Base-by-base conservation (phyloP, 2,888 invertebrate genomes). In the Mythimna albipuncta region DNA sequence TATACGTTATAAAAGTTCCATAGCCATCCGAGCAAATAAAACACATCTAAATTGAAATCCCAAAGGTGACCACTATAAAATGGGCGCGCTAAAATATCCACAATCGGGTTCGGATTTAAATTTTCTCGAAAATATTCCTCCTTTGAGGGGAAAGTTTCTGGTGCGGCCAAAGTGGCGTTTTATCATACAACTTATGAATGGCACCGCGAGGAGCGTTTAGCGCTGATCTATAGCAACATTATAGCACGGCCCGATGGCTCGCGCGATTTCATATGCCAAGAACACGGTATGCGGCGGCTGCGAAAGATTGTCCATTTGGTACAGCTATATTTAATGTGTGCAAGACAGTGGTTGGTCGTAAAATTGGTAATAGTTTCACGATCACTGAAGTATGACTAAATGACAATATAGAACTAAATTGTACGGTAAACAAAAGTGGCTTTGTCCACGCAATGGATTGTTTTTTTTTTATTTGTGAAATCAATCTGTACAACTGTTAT, bases 161-260 rank as follows among this genome's bases (percentile, higher is more conserved):
- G 84, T 61, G 78, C 80, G 76, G 76, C 76, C 77, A 87, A 85
- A 85, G 81, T 85, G 77, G 87, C 85, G 78, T 85, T 85, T 87
- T 87, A 86, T 87, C 86, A 86, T 84, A 81, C 86, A 83, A 85
- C 86, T 90, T 88, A 89, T 85, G 89, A 90, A 91, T 88, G 86
- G 90, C 83, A 88, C 91, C 91, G 76, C 77, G 74, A 89, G 90
- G 91, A 86, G 83, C 89, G 83, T 86, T 91, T 87, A 87, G 77
- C 72, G 69, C 78, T 90, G 89, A 91, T 91, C 85, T 88, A 91
- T 89, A 87, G 86, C 76, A 81, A 85, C 85, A 89, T 89, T 88
- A 87, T 81, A 72, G 83, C 77, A 86, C 73, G 89, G 85, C 74
- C 82, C 87, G 79, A 82, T 86, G 85, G 82, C 73, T 81, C 65